Evolutionary conservation across 2,888 invertebrate species (phyloP), one percentile per base, ranked within the genome.

Genomic region (Andrena haemorrhoa): DNA sequence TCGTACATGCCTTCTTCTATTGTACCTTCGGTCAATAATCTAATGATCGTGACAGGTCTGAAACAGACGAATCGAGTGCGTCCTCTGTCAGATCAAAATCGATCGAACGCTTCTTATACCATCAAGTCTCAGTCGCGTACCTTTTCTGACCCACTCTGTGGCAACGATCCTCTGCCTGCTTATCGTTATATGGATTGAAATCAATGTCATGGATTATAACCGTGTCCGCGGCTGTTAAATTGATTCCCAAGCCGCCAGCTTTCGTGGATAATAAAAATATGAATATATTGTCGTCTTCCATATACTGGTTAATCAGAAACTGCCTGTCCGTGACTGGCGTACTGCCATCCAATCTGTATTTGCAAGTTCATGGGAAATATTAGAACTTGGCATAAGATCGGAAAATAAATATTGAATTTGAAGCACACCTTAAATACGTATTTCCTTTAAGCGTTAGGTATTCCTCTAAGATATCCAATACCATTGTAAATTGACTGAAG

Each of bases 171-270:
- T 99, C 99, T 0, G 99, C 99, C 94, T 99, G 98, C 94, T 98
- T 99, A 94, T 99, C 99, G 94, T 99, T 99, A 94, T 99, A 99
- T 0, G 99, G 99, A 95, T 99, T 99, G 94, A 98, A 99, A 95
- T 99, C 99, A 69, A 99, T 98, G 92, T 99, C 99, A 94, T 99
- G 99, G 85, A 99, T 97, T 89, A 98, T 97, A 87, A 99, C 99
- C 12, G 98, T 98, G 94, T 99, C 98, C 0, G 99, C 99, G 0
- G 98, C 96, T 0, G 98, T 98, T 85, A 98, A 95, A 95, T 98
- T 98, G 91, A 98, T 98, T 74, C 98, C 98, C 69, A 98, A 95
- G n/a, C 99, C 99, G 47, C 99, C 99, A 0, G 99, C 99, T 92
- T 96, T 96, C 0, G 99, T 99, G 5, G 98, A 98, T 89, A 99